Evolutionary conservation across 2,113 vertebrate species (phyloP), one percentile per base, ranked within the genome.

Genomic region (Meleagris gallopavo): DNA sequence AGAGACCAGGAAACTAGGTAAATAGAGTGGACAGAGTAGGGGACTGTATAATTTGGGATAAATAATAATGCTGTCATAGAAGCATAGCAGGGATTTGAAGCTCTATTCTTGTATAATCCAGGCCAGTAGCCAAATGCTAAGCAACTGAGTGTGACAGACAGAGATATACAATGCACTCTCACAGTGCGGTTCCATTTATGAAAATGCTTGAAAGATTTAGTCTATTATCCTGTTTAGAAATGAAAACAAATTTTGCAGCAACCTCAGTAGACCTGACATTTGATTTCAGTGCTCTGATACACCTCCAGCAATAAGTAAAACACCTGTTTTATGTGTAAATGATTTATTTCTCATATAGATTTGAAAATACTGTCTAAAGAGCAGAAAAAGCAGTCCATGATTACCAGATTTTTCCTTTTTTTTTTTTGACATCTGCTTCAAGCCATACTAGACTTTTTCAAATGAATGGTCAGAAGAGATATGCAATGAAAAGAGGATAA

Each of bases 41-140:
- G 80, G n/a, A 64, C 32, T 36, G 3, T 34, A 46, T 89, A 48
- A 20, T 75, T 82, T 54, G 24, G 27, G 27, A 55, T 88, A 71
- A 91, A 78, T 34, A 90, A 34, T 43, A 88, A 64, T 48, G 50
- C 43, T 71, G 15, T 81, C 79, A 41, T 43, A 88, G 75, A 77
- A 74, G 45, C 50, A 83, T 20, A 87, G 41, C 24, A 78, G 52
- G 45, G 40, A 78, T 80, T 89, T 83, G 65, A 94, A 88, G 50
- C 38, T 78, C 40, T 81, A 55, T 93, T 90, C 80, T 90, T 69
- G 9, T 80, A 60, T 74, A 73, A 86, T 83, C n/a, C 65, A 91
- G 79, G 72, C 69, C n/a, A 71, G 81, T 43, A 89, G 93, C 79
- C 85, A 95, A 95, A 80, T 77, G n/a, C 78, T 60, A 74, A 72